phyloP scores from a whole-genome alignment of 2,797 vertebrate species.

The Dipus sagitta region DNA sequence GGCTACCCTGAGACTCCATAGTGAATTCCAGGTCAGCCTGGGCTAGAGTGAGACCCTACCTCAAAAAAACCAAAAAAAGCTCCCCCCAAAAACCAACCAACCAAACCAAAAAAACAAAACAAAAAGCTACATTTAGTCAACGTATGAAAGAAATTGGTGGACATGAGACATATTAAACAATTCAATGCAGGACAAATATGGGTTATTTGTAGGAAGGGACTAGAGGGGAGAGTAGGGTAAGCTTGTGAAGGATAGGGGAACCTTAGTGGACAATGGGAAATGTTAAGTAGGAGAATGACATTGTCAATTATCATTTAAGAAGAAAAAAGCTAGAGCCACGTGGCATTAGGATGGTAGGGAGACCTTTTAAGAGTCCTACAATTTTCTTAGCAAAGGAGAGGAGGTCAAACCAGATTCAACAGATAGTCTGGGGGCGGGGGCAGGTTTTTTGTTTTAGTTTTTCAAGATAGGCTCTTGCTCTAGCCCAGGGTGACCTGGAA shows the following conservation, averaged over 20 bases:
- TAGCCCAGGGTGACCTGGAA: no score
- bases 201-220: neutral
- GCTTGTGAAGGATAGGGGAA: neutral
- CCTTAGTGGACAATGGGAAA: neutral
- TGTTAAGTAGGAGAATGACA: conserved; percentile 12
- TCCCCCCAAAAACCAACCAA: no score
- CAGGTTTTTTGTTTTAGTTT: no score
- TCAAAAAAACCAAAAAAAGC: no score
- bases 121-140: neutral
- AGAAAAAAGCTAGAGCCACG: neutral
- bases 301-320: conserved; percentile 6
- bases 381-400: conserved; percentile 3
- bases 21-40: no score
- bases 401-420: neutral
- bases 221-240: neutral
- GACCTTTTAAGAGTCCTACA: neutral
- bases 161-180: neutral
- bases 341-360: neutral
- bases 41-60: no score
- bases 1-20: no score
- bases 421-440: neutral
- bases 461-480: no score
- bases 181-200: neutral
- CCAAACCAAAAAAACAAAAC: neutral
- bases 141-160: neutral